These are phyloP conservation scores for Falco peregrinus DNA, from an alignment of 2,797 vertebrate genomes.

Conservation along the genomic window DNA sequence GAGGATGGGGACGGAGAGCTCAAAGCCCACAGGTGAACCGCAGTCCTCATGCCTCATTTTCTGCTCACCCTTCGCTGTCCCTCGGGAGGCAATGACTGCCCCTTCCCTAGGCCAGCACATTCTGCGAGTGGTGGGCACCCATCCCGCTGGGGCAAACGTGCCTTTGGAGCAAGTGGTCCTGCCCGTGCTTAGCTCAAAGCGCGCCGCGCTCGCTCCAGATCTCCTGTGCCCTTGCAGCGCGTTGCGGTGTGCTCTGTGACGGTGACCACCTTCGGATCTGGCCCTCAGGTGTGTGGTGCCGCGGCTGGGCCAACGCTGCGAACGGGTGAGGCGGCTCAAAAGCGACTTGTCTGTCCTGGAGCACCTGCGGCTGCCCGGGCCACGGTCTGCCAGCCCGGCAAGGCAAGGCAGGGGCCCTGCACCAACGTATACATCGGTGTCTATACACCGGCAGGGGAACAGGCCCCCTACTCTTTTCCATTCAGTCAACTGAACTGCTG, in stretches of 20 bases:
- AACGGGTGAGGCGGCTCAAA: background rate
- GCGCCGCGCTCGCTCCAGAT: fast-evolving
- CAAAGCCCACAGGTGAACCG: fast-evolving
- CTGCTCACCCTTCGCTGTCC: background rate
- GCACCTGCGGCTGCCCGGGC: background rate
- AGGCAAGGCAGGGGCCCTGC: background rate
- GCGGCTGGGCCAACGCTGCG: fast-evolving
- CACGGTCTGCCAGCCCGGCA: fast-evolving
- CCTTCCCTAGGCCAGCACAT: background rate
- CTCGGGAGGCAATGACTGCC: fast-evolving
- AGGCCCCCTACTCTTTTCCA: background rate
- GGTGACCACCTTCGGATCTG: fast-evolving
- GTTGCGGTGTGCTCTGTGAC: background rate
- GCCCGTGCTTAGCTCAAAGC: background rate
- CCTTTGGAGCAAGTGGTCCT: background rate
- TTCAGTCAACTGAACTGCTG: conserved; percentile 54
- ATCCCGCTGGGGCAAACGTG: fast-evolving
- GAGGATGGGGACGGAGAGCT: background rate
- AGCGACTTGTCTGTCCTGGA: background rate
- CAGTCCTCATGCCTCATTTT: background rate
- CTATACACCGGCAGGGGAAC: fast-evolving
- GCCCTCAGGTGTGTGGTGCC: fast-evolving
- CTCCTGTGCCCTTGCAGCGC: fast-evolving
- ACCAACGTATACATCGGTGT: fast-evolving
- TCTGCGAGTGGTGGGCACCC: fast-evolving